Evolutionary conservation across 2,113 vertebrate genomes (phyloP).

Genomic region (Seriola aureovittata): DNA sequence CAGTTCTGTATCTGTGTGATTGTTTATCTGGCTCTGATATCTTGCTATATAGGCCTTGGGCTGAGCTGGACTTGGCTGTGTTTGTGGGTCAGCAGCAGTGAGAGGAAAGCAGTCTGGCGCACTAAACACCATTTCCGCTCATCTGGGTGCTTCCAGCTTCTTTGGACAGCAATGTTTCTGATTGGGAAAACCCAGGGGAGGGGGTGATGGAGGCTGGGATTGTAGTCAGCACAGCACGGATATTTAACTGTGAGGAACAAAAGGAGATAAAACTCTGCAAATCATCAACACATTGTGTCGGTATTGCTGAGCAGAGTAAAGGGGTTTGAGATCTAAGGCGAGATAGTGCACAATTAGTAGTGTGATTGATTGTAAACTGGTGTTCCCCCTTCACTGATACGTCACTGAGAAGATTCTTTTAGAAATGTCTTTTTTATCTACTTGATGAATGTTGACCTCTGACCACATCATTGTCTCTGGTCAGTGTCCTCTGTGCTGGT

Average conservation of each 20-base stretch:
- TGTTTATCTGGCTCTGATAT: constrained; percentile 34
- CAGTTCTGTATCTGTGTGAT: constrained; percentile 35
- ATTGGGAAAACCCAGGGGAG: constrained; percentile 46
- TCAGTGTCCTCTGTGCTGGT: constrained; percentile 48
- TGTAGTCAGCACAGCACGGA: constrained; percentile 7
- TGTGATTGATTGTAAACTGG: constrained; percentile 42
- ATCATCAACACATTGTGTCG: constrained; percentile 29
- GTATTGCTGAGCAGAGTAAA: background rate
- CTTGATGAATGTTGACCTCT: constrained; percentile 73
- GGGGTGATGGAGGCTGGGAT: constrained; percentile 37
- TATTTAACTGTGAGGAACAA: constrained; percentile 39
- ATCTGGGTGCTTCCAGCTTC: constrained; percentile 37
- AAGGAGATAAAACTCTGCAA: constrained; percentile 50
- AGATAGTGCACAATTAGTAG: constrained; percentile 27
- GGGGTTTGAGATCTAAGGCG: constrained; percentile 1
- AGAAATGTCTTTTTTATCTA: constrained; percentile 64
- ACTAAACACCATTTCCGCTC: constrained; percentile 50
- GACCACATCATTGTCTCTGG: constrained; percentile 62
- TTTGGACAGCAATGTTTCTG: constrained; percentile 39
- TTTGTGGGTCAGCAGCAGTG: constrained; percentile 65
- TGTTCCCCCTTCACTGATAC: constrained; percentile 39
- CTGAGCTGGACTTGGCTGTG: constrained; percentile 54
- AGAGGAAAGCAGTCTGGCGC: constrained; percentile 45
- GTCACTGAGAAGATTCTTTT: constrained; percentile 11
- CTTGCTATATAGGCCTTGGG: constrained; percentile 5